These are phyloP conservation scores for Hemithea aestivaria DNA, from an alignment of 2,888 invertebrate species.

Conservation along the genomic window DNA sequence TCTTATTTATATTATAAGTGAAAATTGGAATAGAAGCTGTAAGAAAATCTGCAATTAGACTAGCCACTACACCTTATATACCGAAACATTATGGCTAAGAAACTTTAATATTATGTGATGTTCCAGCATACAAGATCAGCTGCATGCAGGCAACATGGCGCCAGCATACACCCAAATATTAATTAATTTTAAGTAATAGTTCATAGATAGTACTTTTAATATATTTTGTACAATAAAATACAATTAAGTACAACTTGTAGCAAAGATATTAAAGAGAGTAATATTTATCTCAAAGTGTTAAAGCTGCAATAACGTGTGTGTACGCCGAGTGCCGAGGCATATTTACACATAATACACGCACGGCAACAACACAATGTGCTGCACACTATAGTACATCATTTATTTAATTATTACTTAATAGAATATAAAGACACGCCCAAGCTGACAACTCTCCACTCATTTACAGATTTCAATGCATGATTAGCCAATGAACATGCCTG, in stretches of 20 bases:
- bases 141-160: conserved; percentile 74
- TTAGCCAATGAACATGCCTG: conserved; percentile 78
- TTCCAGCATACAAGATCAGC: conserved; percentile 77
- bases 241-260: conserved; percentile 85
- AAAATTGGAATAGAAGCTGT: conserved; percentile 78
- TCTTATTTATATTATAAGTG: conserved; percentile 70
- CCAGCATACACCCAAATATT: conserved; percentile 77
- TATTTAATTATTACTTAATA: conserved; percentile 74
- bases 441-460: conserved; percentile 72
- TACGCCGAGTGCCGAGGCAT: conserved; percentile 76
- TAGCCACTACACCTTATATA: conserved; percentile 77
- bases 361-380: conserved; percentile 73
- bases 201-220: conserved; percentile 80
- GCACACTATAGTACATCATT: conserved; percentile 77
- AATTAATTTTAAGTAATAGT: conserved; percentile 74
- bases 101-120: conserved; percentile 70
- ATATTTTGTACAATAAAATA: conserved; percentile 85
- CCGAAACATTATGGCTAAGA: conserved; percentile 76
- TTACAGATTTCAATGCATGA: conserved; percentile 79
- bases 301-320: conserved; percentile 78
- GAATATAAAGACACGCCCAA: conserved; percentile 78
- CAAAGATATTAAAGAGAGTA: conserved; percentile 82
- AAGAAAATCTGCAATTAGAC: conserved; percentile 79
- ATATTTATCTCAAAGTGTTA: conserved; percentile 77
- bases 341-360: conserved; percentile 78